Base-by-base conservation (phyloP, 1,140 invertebrate genomes). In the Diabrotica virgifera region DNA sequence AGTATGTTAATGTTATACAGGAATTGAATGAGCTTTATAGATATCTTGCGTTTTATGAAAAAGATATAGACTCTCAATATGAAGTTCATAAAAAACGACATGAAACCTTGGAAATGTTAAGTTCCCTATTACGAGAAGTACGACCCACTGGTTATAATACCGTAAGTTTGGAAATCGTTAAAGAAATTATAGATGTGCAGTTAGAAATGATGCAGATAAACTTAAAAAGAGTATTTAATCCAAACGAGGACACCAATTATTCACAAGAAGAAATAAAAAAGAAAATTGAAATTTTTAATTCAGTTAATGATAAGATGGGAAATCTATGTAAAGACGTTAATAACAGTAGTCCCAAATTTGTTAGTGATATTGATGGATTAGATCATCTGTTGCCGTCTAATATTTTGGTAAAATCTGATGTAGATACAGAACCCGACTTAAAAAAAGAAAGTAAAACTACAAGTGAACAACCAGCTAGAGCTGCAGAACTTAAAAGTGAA, bases 11-110 rank as follows among this genome's bases (percentile, higher is more conserved):
- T 62, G 82, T 88, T 53, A 82, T 86, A 2, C 81, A 89, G 67
- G 89, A 91, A 77, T 81, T 88, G 38, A 89, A 87, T 63, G 84
- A 86, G 66, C 74, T 90, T 1, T 91, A 86, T 72, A 86, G 88
- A 73, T 82, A 84, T 70, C 76, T 91, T 50, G 83, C 87, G 3
- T 86, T 87, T 71, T 91, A 89, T 79, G 89, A 91, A 76, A 74
- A 81, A 10, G 85, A 87, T 70, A 77, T 86, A 50, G 88, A 89
- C 62, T 82, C 83, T 59, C 85, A 88, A 74, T 90, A 89, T 73
- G 85, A 83, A 65, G 86, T 90, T 77, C 87, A 90, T 70, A 90
- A 89, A 76, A 79, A 87, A 54, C 76, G 89, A 46, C 83, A 87
- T 9, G 88, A 90, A 66, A 82, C 89, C 71, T 72, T 91, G 51